Base-by-base conservation (phyloP, 2,888 invertebrate genomes). In the Eupithecia centaureata region DNA sequence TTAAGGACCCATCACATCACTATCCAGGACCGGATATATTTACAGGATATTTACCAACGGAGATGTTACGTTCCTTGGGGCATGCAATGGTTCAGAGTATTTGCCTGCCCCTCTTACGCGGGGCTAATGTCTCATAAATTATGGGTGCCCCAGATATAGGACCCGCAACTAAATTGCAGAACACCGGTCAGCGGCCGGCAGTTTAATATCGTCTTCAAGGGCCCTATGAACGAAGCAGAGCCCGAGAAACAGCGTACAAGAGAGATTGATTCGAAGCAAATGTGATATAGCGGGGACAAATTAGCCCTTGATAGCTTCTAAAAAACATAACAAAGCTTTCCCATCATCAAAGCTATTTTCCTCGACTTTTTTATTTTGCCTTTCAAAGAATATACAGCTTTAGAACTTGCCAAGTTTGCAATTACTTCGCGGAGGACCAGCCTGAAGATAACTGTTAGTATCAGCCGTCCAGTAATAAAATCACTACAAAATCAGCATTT, bases 101-200 rank as follows among this genome's bases (percentile, higher is more conserved):
- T 67, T 58, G 67, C 59, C 61, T 63, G 67, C 30, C 59, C 63
- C 60, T 27, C 38, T 54, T n/a, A n/a, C n/a, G n/a, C n/a, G 60
- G 60, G 47, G 63, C 42, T 68, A 68, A 63, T 68, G 68, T 61
- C 61, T 51, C 61, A 61, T 64, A 35, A 57, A 68, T 68, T 58
- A 64, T 56, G 35, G 30, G 27, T 64, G 68, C 64, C 64, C 68
- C 64, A 68, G 64, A 58, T 64, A 64, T 47, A 63, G 32, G 56
- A 60, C 57, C 61, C 57, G 38, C 38, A 68, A 61, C 68, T 64
- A 61, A 68, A 64, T 68, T 32, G 61, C 64, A 68, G 64, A 58
- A 64, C 58, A 61, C 60, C 57, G 54, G 47, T 61, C 61, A 68
- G 52, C 51, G 54, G 27, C 47, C 61, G 32, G 32, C 30, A 51